Conservation (phyloP, 2,113 vertebrate genomes). For the Psettodes erumei region DNA sequence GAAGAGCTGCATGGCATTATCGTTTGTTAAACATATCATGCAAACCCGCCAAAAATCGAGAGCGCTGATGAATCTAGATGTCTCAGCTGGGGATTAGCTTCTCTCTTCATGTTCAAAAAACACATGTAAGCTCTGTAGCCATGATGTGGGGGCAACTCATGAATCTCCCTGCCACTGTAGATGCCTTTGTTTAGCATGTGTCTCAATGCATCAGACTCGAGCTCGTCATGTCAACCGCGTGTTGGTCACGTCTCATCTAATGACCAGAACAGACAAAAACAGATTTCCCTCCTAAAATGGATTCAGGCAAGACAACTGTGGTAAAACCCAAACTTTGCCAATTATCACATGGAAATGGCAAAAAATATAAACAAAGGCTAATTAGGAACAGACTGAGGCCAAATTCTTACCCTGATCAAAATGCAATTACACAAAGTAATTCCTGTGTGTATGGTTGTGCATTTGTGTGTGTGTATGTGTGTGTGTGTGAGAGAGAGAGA, state of each 20-base stretch:
- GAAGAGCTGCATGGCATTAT: constrained; percentile 47
- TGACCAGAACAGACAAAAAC: background rate
- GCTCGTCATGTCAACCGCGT: background rate
- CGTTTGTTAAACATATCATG: constrained; percentile 31
- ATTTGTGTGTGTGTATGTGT: background rate
- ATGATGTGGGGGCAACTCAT: background rate
- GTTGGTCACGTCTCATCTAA: constrained; percentile 17
- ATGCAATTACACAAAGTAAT: constrained; percentile 14
- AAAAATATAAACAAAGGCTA: constrained; percentile 6
- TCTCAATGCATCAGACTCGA: background rate
- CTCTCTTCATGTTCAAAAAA: constrained; percentile 1
- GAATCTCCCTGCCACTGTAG: background rate
- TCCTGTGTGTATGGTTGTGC: background rate
- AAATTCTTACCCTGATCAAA: constrained; percentile 25
- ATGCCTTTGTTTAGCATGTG: constrained; percentile 4
- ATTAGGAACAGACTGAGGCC: constrained; percentile 33
- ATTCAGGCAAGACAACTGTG: constrained; percentile 8
- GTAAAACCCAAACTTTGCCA: constrained; percentile 14
- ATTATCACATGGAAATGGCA: background rate
- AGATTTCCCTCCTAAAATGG: background rate
- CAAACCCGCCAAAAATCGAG: background rate
- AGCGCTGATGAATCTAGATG: constrained; percentile 23
- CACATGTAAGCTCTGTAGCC: background rate
- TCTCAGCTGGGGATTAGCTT: constrained; percentile 19
- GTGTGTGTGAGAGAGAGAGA: background rate